Evolutionary conservation across 2,888 invertebrate genomes (phyloP), one percentile per base, ranked within the genome.

Genomic region (Cosmopolites sordidus): DNA sequence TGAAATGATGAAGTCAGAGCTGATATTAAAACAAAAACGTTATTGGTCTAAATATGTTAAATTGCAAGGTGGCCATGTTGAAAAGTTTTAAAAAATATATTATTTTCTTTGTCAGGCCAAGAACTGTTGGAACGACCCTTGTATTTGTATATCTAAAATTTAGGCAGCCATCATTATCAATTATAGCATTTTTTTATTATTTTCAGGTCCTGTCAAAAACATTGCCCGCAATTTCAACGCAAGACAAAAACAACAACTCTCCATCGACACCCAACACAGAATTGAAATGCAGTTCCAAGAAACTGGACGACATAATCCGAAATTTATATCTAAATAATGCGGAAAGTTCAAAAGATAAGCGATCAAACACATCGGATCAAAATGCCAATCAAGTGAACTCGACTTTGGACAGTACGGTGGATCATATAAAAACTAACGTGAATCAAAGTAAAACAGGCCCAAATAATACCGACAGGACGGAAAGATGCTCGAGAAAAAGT

Each of bases 171-270:
- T n/a, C n/a, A n/a, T n/a, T n/a, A n/a, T n/a, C n/a, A n/a, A n/a
- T n/a, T n/a, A n/a, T n/a, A n/a, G n/a, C n/a, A 22, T 22, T 5
- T 22, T 5, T 8, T 22, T 22, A 22, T 22, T 22, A 22, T 22
- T 22, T 22, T 22, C 22, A 22, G 22, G 22, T 22, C 8, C 3
- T 22, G 22, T 8, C 22, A 16, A 1, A 47, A 56, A 9, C 33
- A 50, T 8, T 59, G 54, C 39, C 8, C 42, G 8, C 3, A 22
- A 22, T 8, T 5, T 8, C 22, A 22, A 22, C 11, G 11, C 5
- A 33, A 33, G 33, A 33, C 33, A 33, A 33, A n/a, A 33, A 33
- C 12, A 71, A 70, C 54, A 70, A 70, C 51, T 64, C 65, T 29
- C 63, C 64, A 61, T 18, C 47, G 12, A 48, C 50, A 9, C 38